Percentiles rank a stretch among this genome's conserved stretches.
Evolutionary conservation across 2,888 invertebrate species (phyloP).

Genomic region (Bembecia ichneumoniformis): DNA sequence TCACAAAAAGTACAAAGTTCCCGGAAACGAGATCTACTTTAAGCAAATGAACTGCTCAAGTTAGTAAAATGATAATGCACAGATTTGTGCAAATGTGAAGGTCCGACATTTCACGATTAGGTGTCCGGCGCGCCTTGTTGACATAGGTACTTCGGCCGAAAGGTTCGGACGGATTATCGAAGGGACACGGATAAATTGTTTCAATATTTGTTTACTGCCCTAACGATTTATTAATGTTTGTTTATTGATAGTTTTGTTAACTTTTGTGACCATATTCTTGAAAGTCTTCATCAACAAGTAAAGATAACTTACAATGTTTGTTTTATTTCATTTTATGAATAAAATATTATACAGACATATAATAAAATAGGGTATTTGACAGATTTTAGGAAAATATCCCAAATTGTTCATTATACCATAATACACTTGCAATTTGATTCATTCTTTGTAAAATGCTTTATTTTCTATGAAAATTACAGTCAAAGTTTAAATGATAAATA

Average conservation of each 20-base stretch:
- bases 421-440: too few species aligned
- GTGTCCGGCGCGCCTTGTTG: conserved; percentile 11
- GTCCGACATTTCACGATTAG: conserved; percentile 21
- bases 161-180: not conserved
- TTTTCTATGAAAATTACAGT: too few species aligned
- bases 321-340: too few species aligned
- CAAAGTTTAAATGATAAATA: too few species aligned
- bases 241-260: not conserved
- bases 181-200: not conserved
- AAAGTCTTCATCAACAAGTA: too few species aligned
- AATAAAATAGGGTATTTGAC: too few species aligned
- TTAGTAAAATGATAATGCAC: not conserved
- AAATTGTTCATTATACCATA: too few species aligned
- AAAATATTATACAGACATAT: too few species aligned
- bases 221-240: not conserved
- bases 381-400: too few species aligned
- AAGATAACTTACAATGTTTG: too few species aligned
- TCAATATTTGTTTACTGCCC: not conserved
- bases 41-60: not conserved
- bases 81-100: conserved; percentile 20
- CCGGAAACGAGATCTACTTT: not conserved
- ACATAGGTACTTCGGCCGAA: conserved; percentile 1
- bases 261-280: not conserved
- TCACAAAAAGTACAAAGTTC: not conserved
- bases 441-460: too few species aligned